A percentile compares a stretch with the other conserved stretches of the same genome.
phyloP scores from a whole-genome alignment of 2,113 vertebrate genomes.

The Alouatta palliata region DNA sequence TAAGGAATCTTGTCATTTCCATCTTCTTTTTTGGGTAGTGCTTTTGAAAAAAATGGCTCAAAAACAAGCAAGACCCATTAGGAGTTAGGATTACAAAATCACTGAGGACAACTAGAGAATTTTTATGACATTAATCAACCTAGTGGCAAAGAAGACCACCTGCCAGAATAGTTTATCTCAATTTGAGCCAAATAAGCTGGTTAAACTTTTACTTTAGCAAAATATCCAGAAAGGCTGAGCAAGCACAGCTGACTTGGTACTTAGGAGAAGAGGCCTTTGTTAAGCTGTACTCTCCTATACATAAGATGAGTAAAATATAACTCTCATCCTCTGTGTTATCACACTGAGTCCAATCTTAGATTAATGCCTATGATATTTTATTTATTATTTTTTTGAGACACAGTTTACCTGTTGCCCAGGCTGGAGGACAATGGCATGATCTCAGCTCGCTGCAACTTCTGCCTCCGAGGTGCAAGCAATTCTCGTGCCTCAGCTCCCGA shows the following conservation, averaged over 20 bases:
- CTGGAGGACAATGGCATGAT: too few relatives aligned
- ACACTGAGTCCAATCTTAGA: background rate
- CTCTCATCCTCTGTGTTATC: background rate
- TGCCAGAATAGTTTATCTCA: background rate
- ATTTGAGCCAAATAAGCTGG: background rate
- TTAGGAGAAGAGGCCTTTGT: background rate
- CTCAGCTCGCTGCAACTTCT: too few relatives aligned
- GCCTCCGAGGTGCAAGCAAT: too few relatives aligned
- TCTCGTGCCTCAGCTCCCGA: too few relatives aligned
- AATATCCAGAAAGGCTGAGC: background rate
- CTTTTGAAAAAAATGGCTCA: background rate
- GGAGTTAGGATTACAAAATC: background rate
- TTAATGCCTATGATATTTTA: background rate
- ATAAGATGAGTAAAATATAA: background rate
- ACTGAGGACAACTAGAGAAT: background rate
- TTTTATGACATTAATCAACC: background rate
- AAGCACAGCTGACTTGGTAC: background rate
- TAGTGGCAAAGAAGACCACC: background rate
- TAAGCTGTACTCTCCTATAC: background rate
- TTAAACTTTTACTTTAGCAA: background rate
- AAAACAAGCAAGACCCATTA: background rate
- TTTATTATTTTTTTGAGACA: too few relatives aligned
- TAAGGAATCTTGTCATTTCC: background rate
- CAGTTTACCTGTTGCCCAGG: too few relatives aligned
- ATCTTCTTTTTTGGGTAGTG: background rate